A percentile compares a stretch with the other conserved stretches of the same genome.
phyloP scores from a whole-genome alignment of 2,888 invertebrate species.

The Epicampocera succincta region DNA sequence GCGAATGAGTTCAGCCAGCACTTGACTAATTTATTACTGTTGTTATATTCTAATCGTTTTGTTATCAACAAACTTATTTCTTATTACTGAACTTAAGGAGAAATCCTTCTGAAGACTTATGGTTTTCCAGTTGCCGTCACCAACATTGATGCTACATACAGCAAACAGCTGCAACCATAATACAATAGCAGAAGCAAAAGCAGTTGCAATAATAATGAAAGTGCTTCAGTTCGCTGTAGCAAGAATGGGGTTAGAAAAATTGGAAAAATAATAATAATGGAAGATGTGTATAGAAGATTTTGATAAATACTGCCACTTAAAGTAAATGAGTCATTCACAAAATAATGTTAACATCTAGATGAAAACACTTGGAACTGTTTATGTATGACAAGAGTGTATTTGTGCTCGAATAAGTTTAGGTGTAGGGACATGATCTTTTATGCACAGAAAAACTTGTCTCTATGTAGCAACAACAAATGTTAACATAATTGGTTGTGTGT shows the following conservation, averaged over 20 bases:
- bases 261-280: neutral
- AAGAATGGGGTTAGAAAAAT: neutral
- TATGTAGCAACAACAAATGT: neutral
- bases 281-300: constrained; percentile 40
- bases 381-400: neutral
- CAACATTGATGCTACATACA: too few relatives aligned
- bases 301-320: constrained; percentile 67
- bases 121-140: too few relatives aligned
- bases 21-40: too few relatives aligned
- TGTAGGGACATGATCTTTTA: constrained; percentile 25
- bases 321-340: constrained; percentile 69
- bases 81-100: constrained; percentile 23
- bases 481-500: neutral
- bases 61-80: too few relatives aligned
- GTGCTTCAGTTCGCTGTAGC: constrained; percentile 6
- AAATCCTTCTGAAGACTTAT: constrained; percentile 50
- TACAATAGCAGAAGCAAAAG: too few relatives aligned
- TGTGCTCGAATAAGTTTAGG: constrained; percentile 1
- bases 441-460: neutral
- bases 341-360: constrained; percentile 54
- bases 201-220: constrained; percentile 22
- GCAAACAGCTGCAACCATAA: too few relatives aligned
- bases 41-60: neutral
- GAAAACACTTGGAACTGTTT: neutral
- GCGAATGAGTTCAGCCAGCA: too few relatives aligned